Base-by-base conservation (phyloP, 2,888 invertebrate genomes). In the Taphrorychus bicolor region DNA sequence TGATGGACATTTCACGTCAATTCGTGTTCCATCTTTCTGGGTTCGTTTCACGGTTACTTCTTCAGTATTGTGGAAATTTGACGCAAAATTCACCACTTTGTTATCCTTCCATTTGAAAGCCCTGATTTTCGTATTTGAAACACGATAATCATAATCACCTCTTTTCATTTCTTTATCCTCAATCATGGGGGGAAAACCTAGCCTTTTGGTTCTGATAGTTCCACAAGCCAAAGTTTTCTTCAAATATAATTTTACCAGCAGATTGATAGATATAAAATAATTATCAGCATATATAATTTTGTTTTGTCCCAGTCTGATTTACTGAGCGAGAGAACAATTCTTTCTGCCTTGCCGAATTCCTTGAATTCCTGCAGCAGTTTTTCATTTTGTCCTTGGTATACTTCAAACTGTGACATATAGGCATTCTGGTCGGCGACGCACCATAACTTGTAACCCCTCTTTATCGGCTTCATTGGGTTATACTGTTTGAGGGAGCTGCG, bases 381-480 rank as follows among this genome's bases (percentile, higher is more conserved):
- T 22, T 61, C 67, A 59, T 73, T 58, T 69, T 73, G 71, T 52
- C 74, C 76, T 64, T 74, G 70, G 59, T 75, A 75, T 11, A 72
- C 66, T 48, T 71, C 70, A 64, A 75, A 75, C 51, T 52, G 67
- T 14, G 49, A 21, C 3, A 73, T 60, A 56, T 70, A 75, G 1
- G 67, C 73, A 18, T 52, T 66, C 57, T 71, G 69, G 56, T 73
- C 17, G 16, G 62, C 62, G 5, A 70, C 40, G 41, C 66, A 67
- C 72, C 73, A 73, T 22, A 71, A 21, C 62, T 73, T 75, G 51
- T 70, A 74, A 5, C 73, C 72, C 21, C 72, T 70, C 60, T 74
- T 74, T 21, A 74, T 70, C 4, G 73, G 71, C 51, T 75, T 74
- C 72, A 71, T 72, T 1, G 74, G 73, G 24, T 70, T 73, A 49